Evolutionary conservation across 2,888 invertebrate genomes (phyloP).

Genomic region (Philereme transversata): DNA sequence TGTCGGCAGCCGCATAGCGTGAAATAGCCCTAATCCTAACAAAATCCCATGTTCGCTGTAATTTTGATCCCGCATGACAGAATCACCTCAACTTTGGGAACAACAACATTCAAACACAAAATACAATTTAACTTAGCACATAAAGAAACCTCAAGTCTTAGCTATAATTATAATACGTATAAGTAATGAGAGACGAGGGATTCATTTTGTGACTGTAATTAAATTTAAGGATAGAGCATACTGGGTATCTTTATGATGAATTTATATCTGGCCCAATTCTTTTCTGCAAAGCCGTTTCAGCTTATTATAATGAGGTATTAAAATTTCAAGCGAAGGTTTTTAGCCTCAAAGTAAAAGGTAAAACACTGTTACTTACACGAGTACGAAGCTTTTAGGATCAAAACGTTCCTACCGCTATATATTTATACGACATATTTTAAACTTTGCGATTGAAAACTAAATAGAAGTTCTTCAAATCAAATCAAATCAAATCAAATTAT

Average conservation of each 20-base stretch:
- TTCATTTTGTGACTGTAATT: slow-evolving; percentile 49
- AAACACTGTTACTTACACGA: too few relatives aligned
- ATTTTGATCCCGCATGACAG: slow-evolving; percentile 11
- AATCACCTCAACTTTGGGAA: slow-evolving; percentile 41
- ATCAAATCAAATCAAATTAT: too few relatives aligned
- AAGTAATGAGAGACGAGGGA: slow-evolving; percentile 46
- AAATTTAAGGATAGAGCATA: slow-evolving; percentile 44
- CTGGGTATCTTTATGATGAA: slow-evolving; percentile 34
- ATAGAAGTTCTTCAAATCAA: too few relatives aligned
- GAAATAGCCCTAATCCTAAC: neutral
- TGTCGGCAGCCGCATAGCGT: too few relatives aligned
- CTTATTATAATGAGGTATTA: slow-evolving; percentile 12
- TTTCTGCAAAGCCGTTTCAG: slow-evolving; percentile 15
- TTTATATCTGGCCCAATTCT: slow-evolving; percentile 30
- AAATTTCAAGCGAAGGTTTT: too few relatives aligned
- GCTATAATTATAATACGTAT: slow-evolving; percentile 38
- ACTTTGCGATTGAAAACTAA: too few relatives aligned
- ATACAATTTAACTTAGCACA: slow-evolving; percentile 54
- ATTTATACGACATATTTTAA: too few relatives aligned
- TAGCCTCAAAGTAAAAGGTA: too few relatives aligned
- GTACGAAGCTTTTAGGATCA: too few relatives aligned
- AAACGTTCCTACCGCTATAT: too few relatives aligned
- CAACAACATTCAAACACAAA: slow-evolving; percentile 43
- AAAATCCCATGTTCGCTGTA: slow-evolving; percentile 1
- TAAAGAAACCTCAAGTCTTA: slow-evolving; percentile 44